Percentiles rank a stretch among this genome's conserved stretches.
These are phyloP conservation scores for Epicauta chinensis DNA, from an alignment of 1,140 invertebrate species.

Conservation along the genomic window DNA sequence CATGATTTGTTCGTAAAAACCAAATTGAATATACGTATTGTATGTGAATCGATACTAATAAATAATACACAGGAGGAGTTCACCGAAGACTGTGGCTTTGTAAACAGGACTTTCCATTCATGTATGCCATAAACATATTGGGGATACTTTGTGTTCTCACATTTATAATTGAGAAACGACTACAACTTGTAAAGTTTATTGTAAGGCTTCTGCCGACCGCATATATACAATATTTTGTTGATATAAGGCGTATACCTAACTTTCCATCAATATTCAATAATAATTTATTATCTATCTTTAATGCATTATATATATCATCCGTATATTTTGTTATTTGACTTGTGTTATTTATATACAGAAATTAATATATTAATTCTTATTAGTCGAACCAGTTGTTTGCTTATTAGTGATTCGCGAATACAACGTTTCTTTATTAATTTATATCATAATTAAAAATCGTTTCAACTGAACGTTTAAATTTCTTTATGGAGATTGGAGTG, in stretches of 20 bases:
- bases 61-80: not conserved
- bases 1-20: no score
- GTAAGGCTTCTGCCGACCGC: slow-evolving; percentile 34
- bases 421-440: no score
- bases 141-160: slow-evolving; percentile 30
- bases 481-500: no score
- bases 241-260: not conserved
- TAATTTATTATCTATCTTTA: slow-evolving; percentile 25
- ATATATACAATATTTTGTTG: not conserved
- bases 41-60: not conserved
- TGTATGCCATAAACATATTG: slow-evolving; percentile 23
- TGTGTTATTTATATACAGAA: slow-evolving; percentile 7
- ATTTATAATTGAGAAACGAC: slow-evolving; percentile 34
- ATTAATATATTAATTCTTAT: slow-evolving; percentile 15
- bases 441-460: no score
- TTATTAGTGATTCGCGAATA: not conserved
- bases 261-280: slow-evolving; percentile 30
- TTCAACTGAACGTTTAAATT: no score
- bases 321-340: not conserved
- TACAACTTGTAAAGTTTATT: slow-evolving; percentile 36
- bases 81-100: slow-evolving; percentile 1
- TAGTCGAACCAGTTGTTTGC: slow-evolving; percentile 6
- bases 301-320: slow-evolving; percentile 22
- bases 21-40: not conserved
- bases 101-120: slow-evolving; percentile 20